Percentiles rank a stretch among this genome's conserved stretches.
These are phyloP conservation scores for Pseudococcus jackbeardsleyi DNA, from an alignment of 2,888 invertebrate species.

Conservation along the genomic window DNA sequence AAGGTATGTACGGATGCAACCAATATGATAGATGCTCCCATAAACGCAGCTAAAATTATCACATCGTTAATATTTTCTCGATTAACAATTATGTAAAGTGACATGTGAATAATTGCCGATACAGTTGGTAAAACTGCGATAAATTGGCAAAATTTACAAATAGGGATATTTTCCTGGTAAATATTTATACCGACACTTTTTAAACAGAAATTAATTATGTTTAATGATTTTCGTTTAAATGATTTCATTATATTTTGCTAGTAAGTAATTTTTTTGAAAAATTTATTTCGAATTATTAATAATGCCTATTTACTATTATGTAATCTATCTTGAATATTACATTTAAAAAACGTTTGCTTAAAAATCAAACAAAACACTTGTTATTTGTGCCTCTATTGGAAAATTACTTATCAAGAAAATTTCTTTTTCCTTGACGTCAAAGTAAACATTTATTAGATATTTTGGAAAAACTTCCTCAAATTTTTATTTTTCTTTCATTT, in stretches of 20 bases:
- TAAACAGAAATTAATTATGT: neutral
- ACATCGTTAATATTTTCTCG: neutral
- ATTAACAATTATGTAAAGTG: neutral
- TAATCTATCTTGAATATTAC: neutral
- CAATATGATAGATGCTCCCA: neutral
- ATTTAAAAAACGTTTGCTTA: neutral
- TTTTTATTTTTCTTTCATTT: neutral
- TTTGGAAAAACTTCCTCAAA: neutral
- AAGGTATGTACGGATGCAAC: neutral
- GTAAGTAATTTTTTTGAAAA: neutral
- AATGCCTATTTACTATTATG: too few relatives aligned
- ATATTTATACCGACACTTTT: neutral
- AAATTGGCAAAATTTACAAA: neutral
- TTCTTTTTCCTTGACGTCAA: slow-evolving; percentile 14
- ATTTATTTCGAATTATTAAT: too few relatives aligned
- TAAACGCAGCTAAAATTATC: neutral
- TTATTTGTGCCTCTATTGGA: neutral
- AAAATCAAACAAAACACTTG: neutral
- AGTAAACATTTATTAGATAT: neutral
- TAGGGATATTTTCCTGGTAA: neutral
- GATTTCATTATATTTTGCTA: neutral
- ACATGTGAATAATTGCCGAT: slow-evolving; percentile 2
- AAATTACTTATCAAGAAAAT: too few relatives aligned
- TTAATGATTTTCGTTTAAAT: neutral
- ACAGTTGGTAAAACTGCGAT: neutral